These are phyloP conservation scores for Gadopsis bispinosus DNA, from an alignment of 2,797 vertebrate species.

Conservation along the genomic window DNA sequence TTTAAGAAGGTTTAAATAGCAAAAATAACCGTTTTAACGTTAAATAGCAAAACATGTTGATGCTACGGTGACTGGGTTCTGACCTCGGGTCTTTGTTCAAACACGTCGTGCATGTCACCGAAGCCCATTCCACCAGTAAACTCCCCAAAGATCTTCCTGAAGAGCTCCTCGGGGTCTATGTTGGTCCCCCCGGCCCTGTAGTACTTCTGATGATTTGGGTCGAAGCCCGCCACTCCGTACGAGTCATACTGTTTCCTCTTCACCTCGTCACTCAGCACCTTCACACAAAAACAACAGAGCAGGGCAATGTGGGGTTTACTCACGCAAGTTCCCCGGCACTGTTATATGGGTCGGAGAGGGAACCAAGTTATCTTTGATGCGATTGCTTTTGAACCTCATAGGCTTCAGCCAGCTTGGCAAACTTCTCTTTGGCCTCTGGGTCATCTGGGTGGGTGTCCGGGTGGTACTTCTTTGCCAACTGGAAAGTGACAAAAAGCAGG, in stretches of 20 bases:
- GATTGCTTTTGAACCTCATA: slow-evolving; percentile 88
- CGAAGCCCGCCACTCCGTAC: slow-evolving; percentile 89
- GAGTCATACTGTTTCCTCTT: slow-evolving; percentile 94
- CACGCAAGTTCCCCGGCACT: fast-evolving
- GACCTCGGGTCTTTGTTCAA: slow-evolving; percentile 85
- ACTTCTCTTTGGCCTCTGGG: slow-evolving; percentile 96
- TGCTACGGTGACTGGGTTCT: background rate
- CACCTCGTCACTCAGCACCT: slow-evolving; percentile 94
- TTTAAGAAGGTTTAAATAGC: background rate
- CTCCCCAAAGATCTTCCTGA: slow-evolving; percentile 96
- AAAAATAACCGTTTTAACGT: background rate
- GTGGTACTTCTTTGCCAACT: slow-evolving; percentile 97
- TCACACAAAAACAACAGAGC: background rate
- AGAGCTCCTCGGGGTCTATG: slow-evolving; percentile 93
- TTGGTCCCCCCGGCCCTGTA: slow-evolving; percentile 85
- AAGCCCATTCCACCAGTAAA: slow-evolving; percentile 88
- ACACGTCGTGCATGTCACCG: slow-evolving; percentile 87
- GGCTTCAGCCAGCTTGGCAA: slow-evolving; percentile 94
- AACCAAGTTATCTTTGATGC: background rate
- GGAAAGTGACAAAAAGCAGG: slow-evolving; percentile 20
- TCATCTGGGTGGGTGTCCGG: slow-evolving; percentile 96
- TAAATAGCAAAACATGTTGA: background rate
- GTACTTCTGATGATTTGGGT: slow-evolving; percentile 85
- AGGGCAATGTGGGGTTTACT: background rate
- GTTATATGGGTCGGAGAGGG: background rate